Percentiles rank a stretch among this genome's conserved stretches.
Conservation (phyloP, 92 coral and sea anemone species). For the Heteractis magnifica region DNA sequence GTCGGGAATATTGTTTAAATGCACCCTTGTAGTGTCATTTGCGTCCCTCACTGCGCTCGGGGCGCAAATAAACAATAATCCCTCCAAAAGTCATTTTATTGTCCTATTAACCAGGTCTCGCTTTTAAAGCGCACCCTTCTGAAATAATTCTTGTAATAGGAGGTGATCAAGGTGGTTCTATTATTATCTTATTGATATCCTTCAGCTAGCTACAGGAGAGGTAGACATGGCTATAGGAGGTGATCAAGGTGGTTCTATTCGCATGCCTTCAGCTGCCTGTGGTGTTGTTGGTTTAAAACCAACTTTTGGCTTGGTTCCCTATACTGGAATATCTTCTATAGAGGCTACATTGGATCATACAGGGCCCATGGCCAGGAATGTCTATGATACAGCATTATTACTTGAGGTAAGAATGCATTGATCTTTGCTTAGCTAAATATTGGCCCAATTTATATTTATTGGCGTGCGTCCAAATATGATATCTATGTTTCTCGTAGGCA, state of each 20-base stretch:
- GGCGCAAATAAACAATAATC: too few relatives aligned
- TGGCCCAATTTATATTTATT: neutral
- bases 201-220: constrained; percentile 68
- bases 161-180: neutral
- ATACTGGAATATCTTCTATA: constrained; percentile 33
- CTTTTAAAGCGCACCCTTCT: too few relatives aligned
- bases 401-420: constrained; percentile 18
- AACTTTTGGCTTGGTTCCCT: constrained; percentile 74
- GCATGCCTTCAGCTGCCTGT: constrained; percentile 70
- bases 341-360: constrained; percentile 41
- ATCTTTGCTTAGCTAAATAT: neutral
- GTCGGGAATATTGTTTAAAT: too few relatives aligned
- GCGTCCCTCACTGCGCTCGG: too few relatives aligned
- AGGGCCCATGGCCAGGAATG: constrained; percentile 38
- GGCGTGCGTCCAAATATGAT: neutral
- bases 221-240: constrained; percentile 92
- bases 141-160: too few relatives aligned
- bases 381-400: constrained; percentile 29
- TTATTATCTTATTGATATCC: neutral
- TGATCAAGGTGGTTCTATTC: constrained; percentile 88
- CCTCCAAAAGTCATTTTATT: too few relatives aligned
- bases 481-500: constrained; percentile 31
- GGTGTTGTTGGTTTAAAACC: constrained; percentile 90
- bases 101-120: too few relatives aligned
- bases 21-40: too few relatives aligned